phyloP scores from a whole-genome alignment of 2,888 invertebrate genomes.

The Agriopis aurantiaria region DNA sequence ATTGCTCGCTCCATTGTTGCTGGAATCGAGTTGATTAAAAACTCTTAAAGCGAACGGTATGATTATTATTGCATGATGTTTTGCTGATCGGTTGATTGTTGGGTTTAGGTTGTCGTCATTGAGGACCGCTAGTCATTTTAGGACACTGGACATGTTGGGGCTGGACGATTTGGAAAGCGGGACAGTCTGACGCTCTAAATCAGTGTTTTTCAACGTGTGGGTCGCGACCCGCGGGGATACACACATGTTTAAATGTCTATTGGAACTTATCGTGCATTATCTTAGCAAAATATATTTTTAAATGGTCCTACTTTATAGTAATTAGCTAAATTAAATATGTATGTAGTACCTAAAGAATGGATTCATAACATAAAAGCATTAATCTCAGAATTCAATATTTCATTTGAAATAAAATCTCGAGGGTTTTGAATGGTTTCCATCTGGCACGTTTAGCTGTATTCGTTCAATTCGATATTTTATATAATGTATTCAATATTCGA shows the following conservation, averaged over 20 bases:
- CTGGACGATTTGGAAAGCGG: too few relatives aligned
- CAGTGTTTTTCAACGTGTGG: too few relatives aligned
- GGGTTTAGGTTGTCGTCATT: neutral
- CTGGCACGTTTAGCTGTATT: slow-evolving; percentile 69
- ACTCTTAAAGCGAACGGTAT: slow-evolving; percentile 19
- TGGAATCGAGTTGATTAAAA: slow-evolving; percentile 66
- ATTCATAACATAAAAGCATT: slow-evolving; percentile 43
- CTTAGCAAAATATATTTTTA: too few relatives aligned
- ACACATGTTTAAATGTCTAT: too few relatives aligned
- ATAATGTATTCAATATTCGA: slow-evolving; percentile 85
- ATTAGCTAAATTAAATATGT: too few relatives aligned
- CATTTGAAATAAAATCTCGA: slow-evolving; percentile 71
- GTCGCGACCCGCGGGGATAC: too few relatives aligned
- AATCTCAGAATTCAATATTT: slow-evolving; percentile 60
- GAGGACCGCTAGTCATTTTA: too few relatives aligned
- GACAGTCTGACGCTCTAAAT: too few relatives aligned
- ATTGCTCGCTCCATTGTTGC: slow-evolving; percentile 67
- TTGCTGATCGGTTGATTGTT: neutral
- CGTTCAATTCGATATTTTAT: slow-evolving; percentile 77
- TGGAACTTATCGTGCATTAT: too few relatives aligned
- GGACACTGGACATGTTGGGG: too few relatives aligned
- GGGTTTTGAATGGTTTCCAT: slow-evolving; percentile 73
- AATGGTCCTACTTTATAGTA: too few relatives aligned
- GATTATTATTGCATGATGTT: slow-evolving; percentile 26
- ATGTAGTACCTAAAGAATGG: neutral